A percentile compares a stretch with the other conserved stretches of the same genome.
Conservation (phyloP, 2,113 vertebrate genomes). For the Pristiophorus japonicus region DNA sequence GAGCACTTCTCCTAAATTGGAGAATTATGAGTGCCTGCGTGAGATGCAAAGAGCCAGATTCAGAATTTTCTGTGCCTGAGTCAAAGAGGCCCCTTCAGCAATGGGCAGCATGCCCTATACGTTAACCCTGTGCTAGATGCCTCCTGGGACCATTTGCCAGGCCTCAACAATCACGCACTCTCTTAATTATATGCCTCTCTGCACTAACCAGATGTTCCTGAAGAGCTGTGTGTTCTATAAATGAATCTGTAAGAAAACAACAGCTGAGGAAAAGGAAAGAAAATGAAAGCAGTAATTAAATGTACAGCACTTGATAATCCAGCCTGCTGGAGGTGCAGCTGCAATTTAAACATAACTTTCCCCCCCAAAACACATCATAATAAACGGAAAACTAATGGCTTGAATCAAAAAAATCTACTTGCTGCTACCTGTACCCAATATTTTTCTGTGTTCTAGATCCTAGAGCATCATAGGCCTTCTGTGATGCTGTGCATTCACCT, state of each 20-base stretch:
- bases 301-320: neutral
- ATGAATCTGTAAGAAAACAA: neutral
- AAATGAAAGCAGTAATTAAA: neutral
- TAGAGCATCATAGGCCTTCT: neutral
- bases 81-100: neutral
- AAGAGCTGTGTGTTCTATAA: neutral
- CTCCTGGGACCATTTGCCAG: neutral
- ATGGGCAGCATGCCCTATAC: neutral
- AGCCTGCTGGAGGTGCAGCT: neutral
- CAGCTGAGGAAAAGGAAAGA: neutral
- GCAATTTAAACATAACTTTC: neutral
- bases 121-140: neutral
- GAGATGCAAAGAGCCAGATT: neutral
- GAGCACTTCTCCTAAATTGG: neutral
- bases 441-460: neutral
- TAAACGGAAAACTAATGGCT: neutral
- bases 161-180: neutral
- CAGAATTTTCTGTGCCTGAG: neutral
- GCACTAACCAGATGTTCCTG: constrained; percentile 9
- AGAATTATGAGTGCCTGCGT: neutral
- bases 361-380: neutral
- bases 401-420: neutral
- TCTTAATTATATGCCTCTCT: constrained; percentile 18
- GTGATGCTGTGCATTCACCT: neutral
- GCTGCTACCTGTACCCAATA: neutral